Conservation (phyloP, 2,888 invertebrate genomes). For the Balanococcus diminutus region DNA sequence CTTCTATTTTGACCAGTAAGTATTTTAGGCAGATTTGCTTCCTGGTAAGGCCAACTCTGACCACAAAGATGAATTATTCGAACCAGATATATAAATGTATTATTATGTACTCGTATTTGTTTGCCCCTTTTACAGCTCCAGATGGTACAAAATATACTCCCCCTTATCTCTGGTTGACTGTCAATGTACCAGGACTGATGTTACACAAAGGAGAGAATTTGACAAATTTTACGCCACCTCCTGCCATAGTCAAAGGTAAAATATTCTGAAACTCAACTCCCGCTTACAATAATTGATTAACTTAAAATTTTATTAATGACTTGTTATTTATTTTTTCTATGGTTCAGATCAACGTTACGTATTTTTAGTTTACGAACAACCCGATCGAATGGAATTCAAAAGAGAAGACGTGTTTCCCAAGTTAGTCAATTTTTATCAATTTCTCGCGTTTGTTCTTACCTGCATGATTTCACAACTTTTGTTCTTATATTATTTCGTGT, state of each 20-base stretch:
- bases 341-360: slow-evolving; percentile 72
- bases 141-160: not conserved
- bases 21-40: too few species aligned
- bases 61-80: not conserved
- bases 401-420: slow-evolving; percentile 66
- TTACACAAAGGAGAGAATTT: not conserved
- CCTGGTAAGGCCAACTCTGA: too few species aligned
- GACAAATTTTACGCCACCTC: not conserved
- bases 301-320: not conserved
- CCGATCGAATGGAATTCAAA: slow-evolving; percentile 65
- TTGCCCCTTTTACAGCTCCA: not conserved
- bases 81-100: too few species aligned
- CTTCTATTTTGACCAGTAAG: not conserved
- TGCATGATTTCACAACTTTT: too few species aligned
- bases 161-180: not conserved
- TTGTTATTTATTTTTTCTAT: not conserved
- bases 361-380: slow-evolving; percentile 77
- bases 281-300: too few species aligned
- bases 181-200: not conserved
- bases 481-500: too few species aligned
- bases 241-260: slow-evolving; percentile 7
- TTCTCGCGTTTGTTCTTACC: too few species aligned
- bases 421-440: slow-evolving; percentile 50
- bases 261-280: not conserved
- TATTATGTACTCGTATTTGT: not conserved